These are phyloP conservation scores for Ciconia nigra DNA, from an alignment of 2,797 vertebrate genomes.

Conservation along the genomic window DNA sequence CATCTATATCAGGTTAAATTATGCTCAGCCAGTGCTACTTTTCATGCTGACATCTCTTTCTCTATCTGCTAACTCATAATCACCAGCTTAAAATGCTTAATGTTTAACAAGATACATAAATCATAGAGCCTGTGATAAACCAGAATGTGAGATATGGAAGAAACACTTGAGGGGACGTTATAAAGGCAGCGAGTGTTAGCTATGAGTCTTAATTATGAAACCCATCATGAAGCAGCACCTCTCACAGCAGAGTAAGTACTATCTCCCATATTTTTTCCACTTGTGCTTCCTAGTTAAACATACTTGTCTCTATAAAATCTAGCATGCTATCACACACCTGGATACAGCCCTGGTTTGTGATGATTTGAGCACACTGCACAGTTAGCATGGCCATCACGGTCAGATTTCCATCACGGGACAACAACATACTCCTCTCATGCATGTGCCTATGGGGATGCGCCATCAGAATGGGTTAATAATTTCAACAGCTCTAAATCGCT, in stretches of 20 bases:
- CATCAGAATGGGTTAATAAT: neutral
- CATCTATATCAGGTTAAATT: neutral
- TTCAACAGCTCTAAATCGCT: neutral
- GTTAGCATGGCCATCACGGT: neutral
- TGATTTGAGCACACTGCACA: neutral
- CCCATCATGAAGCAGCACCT: neutral
- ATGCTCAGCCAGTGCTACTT: neutral
- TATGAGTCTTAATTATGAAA: neutral
- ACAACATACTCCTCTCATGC: neutral
- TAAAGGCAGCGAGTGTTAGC: neutral
- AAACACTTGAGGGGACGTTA: neutral
- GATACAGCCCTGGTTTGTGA: neutral
- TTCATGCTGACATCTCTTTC: neutral
- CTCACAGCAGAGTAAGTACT: neutral
- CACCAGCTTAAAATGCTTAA: neutral
- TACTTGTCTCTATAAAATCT: neutral
- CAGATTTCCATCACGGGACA: neutral
- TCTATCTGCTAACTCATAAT: neutral
- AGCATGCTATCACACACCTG: neutral
- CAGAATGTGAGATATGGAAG: neutral
- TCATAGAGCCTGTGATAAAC: neutral
- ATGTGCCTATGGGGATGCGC: fast-evolving
- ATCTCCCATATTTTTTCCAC: neutral
- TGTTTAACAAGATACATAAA: neutral
- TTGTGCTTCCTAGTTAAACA: neutral